Evolutionary conservation across 2,797 vertebrate genomes (phyloP).

Genomic region (Antrozous pallidus): DNA sequence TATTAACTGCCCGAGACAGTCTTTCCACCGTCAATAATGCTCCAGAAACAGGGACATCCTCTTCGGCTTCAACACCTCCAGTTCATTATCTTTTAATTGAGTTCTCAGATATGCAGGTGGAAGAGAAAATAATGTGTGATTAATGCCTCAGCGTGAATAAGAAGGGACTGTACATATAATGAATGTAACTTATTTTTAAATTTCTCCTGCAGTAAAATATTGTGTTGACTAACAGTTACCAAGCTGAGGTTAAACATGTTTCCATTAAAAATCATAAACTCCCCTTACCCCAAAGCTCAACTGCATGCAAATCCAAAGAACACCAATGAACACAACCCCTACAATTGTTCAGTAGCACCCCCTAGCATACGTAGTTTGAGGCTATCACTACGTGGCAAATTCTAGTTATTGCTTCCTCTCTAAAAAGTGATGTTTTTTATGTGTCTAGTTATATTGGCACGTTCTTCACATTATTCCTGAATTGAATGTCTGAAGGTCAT

Average conservation of each 20-base stretch:
- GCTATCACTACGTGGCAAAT: background rate
- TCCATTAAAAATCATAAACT: slow-evolving; percentile 46
- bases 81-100: slow-evolving; percentile 34
- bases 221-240: slow-evolving; percentile 32
- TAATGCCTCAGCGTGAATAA: background rate
- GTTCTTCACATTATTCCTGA: background rate
- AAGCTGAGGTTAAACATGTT: slow-evolving; percentile 15
- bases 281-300: background rate
- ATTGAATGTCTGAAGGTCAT: background rate
- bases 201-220: slow-evolving; percentile 16
- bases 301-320: background rate
- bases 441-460: background rate
- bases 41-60: background rate
- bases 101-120: background rate
- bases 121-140: slow-evolving; percentile 29
- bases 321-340: background rate
- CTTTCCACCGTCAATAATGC: background rate
- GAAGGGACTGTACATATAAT: slow-evolving; percentile 11
- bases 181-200: slow-evolving; percentile 39
- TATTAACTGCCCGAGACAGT: background rate
- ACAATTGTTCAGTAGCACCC: slow-evolving; percentile 41
- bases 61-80: background rate
- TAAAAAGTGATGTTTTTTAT: background rate
- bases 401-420: background rate
- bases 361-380: slow-evolving; percentile 39